Evolutionary conservation across 2,113 vertebrate genomes (phyloP).

Genomic region (Lepus timidus): DNA sequence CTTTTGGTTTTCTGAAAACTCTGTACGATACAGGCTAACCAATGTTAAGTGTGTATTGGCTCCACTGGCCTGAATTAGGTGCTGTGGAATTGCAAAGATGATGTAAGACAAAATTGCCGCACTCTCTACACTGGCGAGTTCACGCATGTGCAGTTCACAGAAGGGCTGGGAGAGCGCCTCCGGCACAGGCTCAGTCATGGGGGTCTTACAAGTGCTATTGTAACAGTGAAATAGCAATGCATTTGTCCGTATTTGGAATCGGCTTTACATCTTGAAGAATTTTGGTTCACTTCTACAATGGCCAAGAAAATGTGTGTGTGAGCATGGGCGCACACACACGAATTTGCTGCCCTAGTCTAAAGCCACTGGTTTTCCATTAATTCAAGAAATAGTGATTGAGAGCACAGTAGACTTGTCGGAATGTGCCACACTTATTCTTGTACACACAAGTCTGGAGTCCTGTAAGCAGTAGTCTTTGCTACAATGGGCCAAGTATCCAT

Average conservation of each 20-base stretch:
- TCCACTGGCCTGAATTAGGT: conserved; percentile 2
- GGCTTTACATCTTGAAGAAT: conserved; percentile 52
- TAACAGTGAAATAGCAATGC: not conserved
- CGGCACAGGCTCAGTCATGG: not conserved
- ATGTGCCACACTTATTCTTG: conserved; percentile 5
- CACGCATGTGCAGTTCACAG: not conserved
- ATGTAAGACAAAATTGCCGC: conserved; percentile 23
- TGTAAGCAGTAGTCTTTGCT: conserved; percentile 20
- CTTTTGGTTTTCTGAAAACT: conserved; percentile 59
- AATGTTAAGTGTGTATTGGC: conserved; percentile 12
- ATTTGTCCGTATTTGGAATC: conserved; percentile 3
- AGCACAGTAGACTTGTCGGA: not conserved
- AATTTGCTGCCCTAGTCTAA: conserved; percentile 40
- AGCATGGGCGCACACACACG: accelerated
- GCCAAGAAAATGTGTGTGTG: not conserved
- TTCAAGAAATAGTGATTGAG: conserved; percentile 39
- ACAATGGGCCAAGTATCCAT: conserved; percentile 37
- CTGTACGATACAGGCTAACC: not conserved
- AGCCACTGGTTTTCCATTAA: not conserved
- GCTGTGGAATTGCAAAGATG: not conserved
- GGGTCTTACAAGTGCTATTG: not conserved
- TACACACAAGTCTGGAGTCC: not conserved
- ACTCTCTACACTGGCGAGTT: not conserved
- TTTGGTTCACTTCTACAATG: not conserved
- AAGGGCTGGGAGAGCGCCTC: not conserved